Evolutionary conservation across 2,888 invertebrate genomes (phyloP).

Genomic region (Pollenia griseotomentosa): DNA sequence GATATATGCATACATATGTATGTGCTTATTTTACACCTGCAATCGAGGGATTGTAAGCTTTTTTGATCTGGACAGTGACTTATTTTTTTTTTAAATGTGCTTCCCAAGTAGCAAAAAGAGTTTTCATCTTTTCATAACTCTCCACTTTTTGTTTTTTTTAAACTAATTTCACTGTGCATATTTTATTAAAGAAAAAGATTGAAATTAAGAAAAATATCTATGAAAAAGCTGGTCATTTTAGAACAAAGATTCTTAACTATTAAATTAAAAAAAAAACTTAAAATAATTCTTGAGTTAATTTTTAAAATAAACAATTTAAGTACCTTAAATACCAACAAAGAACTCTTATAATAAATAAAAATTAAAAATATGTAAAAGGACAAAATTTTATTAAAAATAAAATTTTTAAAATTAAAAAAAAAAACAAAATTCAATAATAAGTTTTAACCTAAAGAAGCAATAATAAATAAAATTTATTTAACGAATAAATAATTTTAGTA

Average conservation of each 20-base stretch:
- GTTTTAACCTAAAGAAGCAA: constrained; percentile 43
- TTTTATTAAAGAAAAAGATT: too few species aligned
- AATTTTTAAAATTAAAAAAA: constrained; percentile 21
- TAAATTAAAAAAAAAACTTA: constrained; percentile 2
- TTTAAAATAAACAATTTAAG: constrained; percentile 52
- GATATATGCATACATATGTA: too few species aligned
- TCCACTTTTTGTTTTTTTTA: too few species aligned
- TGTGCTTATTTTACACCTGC: too few species aligned
- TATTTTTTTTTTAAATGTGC: too few species aligned
- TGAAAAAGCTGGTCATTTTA: constrained; percentile 54
- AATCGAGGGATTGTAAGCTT: too few species aligned
- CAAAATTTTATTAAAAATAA: constrained; percentile 21
- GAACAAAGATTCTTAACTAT: constrained; percentile 36
- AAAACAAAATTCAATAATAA: constrained; percentile 33
- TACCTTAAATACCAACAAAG: constrained; percentile 65
- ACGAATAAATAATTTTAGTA: constrained; percentile 64
- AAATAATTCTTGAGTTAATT: constrained; percentile 26
- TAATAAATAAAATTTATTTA: constrained; percentile 32
- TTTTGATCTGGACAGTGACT: too few species aligned
- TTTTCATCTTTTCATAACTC: too few species aligned
- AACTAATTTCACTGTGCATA: too few species aligned
- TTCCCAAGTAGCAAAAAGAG: too few species aligned
- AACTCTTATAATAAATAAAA: constrained; percentile 43
- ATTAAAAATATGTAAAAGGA: not conserved
- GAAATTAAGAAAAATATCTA: not conserved